Percentiles rank a stretch among this genome's conserved stretches.
phyloP scores from a whole-genome alignment of 1,140 invertebrate genomes.

The Triops longicaudatus region DNA sequence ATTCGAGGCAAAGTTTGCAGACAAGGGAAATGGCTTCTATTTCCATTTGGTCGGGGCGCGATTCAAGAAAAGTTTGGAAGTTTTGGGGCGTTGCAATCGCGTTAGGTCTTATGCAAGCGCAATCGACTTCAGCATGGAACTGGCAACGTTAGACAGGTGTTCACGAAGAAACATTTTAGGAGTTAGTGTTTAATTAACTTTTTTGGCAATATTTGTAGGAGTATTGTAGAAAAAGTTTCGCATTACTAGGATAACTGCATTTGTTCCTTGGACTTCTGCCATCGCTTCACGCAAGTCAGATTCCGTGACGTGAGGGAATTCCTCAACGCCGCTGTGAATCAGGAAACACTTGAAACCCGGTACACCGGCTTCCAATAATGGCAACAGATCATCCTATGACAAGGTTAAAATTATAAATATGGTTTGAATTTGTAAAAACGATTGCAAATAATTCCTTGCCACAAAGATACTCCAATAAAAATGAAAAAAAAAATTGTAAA shows the following conservation, averaged over 20 bases:
- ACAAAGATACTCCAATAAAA: no score
- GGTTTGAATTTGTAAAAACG: neutral
- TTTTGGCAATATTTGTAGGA: no score
- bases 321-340: slow-evolving; percentile 54
- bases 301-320: slow-evolving; percentile 52
- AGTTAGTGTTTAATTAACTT: no score
- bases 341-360: slow-evolving; percentile 66
- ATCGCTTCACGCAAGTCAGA: slow-evolving; percentile 49
- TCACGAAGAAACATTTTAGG: no score
- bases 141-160: slow-evolving; percentile 34
- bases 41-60: slow-evolving; percentile 58
- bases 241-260: slow-evolving; percentile 50
- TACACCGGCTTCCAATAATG: slow-evolving; percentile 54
- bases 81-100: slow-evolving; percentile 39
- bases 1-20: slow-evolving; percentile 46
- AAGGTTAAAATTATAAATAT: neutral
- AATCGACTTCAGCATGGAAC: slow-evolving; percentile 58
- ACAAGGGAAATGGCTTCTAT: slow-evolving; percentile 52
- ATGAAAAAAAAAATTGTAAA: no score
- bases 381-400: slow-evolving; percentile 47
- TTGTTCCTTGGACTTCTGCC: slow-evolving; percentile 46
- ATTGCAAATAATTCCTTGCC: neutral
- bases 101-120: slow-evolving; percentile 18
- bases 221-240: neutral
- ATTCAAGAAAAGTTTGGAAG: slow-evolving; percentile 54